These are phyloP conservation scores for Brachionus angularis DNA, from an alignment of 1,140 invertebrate species.

Conservation along the genomic window DNA sequence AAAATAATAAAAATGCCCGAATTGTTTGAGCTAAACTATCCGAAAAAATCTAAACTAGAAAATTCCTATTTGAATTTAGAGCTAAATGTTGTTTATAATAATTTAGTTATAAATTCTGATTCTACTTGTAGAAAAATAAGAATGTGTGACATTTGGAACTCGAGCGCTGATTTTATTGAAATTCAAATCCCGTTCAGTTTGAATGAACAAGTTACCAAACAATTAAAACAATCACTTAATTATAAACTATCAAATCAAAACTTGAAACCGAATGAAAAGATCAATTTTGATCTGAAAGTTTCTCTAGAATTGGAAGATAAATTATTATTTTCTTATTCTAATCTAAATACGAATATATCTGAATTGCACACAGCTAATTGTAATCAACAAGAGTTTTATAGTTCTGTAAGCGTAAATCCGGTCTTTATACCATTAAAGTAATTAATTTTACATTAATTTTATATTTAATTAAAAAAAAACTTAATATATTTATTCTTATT, in stretches of 20 bases:
- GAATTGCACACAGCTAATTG: constrained; percentile 32
- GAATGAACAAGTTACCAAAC: constrained; percentile 7
- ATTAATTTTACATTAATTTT: neutral
- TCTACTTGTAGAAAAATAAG: neutral
- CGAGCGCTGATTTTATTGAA: constrained; percentile 22
- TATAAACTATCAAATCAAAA: constrained; percentile 5
- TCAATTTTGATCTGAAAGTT: constrained; percentile 28
- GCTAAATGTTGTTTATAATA: neutral
- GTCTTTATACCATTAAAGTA: constrained; percentile 35
- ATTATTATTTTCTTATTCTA: constrained; percentile 32
- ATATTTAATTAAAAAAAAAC: neutral
- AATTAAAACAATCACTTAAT: constrained; percentile 23
- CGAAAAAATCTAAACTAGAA: neutral
- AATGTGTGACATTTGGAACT: constrained; percentile 29
- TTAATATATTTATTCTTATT: neutral
- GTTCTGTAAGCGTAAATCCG: constrained; percentile 33
- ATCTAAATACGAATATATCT: constrained; percentile 11
- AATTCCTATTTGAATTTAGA: constrained; percentile 13
- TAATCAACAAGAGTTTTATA: constrained; percentile 41
- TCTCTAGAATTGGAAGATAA: constrained; percentile 22
- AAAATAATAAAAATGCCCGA: constrained; percentile 27
- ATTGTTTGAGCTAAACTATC: constrained; percentile 10
- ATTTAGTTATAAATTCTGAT: constrained; percentile 12
- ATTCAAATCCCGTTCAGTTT: constrained; percentile 15
- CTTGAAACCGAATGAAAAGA: neutral